Conservation (phyloP, 2,797 vertebrate genomes). For the Phrynocephalus vlangalii region DNA sequence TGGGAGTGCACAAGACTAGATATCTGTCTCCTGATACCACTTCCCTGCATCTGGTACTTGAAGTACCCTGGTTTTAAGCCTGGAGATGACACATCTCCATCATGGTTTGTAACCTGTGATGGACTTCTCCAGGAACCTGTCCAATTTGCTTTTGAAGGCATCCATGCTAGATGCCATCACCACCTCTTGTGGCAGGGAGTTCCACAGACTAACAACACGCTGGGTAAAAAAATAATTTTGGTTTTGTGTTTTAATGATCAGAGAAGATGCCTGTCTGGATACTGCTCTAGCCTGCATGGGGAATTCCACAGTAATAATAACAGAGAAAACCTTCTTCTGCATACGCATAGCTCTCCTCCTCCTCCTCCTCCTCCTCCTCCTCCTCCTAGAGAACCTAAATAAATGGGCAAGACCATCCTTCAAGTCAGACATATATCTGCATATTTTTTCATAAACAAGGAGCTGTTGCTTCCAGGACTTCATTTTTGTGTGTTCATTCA, state of each 20-base stretch:
- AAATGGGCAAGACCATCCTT: neutral
- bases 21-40: too few species aligned
- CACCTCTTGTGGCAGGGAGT: too few species aligned
- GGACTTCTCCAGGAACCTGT: too few species aligned
- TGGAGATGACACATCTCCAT: too few species aligned
- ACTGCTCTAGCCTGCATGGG: neutral
- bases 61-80: too few species aligned
- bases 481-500: neutral
- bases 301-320: neutral
- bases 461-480: neutral
- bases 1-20: too few species aligned
- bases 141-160: too few species aligned
- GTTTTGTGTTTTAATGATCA: neutral
- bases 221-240: neutral
- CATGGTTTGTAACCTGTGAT: too few species aligned
- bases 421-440: neutral
- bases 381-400: neutral
- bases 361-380: too few species aligned
- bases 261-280: neutral
- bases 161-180: too few species aligned
- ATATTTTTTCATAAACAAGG: neutral
- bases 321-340: neutral
- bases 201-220: too few species aligned
- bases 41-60: too few species aligned
- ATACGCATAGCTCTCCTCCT: neutral